Conservation (phyloP, 2,113 vertebrate species). For the Pycnonotus jocosus region DNA sequence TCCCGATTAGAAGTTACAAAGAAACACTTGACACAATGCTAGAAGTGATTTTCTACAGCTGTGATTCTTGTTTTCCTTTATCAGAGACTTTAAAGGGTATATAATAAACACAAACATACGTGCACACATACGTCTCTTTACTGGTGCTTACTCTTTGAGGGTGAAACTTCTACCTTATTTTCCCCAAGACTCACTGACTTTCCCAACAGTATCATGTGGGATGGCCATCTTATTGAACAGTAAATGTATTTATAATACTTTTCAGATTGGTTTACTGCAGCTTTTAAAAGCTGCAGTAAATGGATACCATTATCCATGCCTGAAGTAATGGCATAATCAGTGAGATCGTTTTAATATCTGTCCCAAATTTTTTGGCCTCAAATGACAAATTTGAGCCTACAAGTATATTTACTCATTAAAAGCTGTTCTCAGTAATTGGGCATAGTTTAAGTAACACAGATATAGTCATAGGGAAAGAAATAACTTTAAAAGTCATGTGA, state of each 20-base stretch:
- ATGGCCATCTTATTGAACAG: background rate
- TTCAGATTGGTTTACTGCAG: background rate
- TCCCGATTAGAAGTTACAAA: background rate
- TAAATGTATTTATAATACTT: background rate
- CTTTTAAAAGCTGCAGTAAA: background rate
- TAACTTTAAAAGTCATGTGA: background rate
- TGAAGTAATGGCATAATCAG: background rate
- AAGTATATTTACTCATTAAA: background rate
- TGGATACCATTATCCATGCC: background rate
- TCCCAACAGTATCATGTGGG: background rate
- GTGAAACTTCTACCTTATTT: background rate
- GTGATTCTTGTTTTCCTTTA: background rate
- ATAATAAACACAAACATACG: background rate
- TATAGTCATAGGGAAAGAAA: background rate
- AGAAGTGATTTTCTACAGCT: background rate
- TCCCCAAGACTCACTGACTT: background rate
- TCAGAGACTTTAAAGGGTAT: background rate
- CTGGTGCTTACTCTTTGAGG: background rate
- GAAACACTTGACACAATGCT: background rate
- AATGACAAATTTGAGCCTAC: background rate
- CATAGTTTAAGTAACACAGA: background rate
- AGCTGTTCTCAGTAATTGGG: background rate
- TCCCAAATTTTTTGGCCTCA: background rate
- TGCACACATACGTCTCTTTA: rapidly evolving
- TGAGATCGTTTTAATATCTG: background rate